Evolutionary conservation across 2,888 invertebrate species (phyloP).

Genomic region (Ormyrus thymus): DNA sequence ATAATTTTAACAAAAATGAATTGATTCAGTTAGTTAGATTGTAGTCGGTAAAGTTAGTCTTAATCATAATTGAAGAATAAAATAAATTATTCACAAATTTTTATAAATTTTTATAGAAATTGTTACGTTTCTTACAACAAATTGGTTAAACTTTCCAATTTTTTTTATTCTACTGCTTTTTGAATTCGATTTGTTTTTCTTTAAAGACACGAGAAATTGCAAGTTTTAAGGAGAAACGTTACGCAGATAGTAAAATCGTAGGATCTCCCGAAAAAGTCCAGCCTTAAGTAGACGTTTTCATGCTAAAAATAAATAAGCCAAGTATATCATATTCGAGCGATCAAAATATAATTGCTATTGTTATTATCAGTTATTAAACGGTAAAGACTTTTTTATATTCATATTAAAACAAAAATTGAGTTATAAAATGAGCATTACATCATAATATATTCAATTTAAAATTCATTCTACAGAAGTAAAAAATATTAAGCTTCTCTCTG

Average conservation of each 20-base stretch:
- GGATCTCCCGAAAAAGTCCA: background rate
- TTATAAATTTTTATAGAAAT: constrained; percentile 1
- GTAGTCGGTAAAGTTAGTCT: background rate
- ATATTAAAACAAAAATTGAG: too few relatives aligned
- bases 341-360: too few relatives aligned
- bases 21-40: constrained; percentile 7
- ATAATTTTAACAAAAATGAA: constrained; percentile 29
- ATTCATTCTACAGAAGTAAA: too few relatives aligned
- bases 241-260: constrained; percentile 6
- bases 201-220: background rate
- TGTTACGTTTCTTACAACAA: constrained; percentile 11
- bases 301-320: constrained; percentile 27
- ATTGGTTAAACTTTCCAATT: background rate
- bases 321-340: too few relatives aligned
- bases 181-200: background rate
- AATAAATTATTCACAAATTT: constrained; percentile 27
- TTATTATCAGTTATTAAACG: too few relatives aligned
- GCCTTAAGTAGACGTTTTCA: background rate
- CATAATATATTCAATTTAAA: too few relatives aligned
- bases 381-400: too few relatives aligned
- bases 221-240: constrained; percentile 10
- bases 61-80: background rate
- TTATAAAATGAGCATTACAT: too few relatives aligned
- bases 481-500: too few relatives aligned
- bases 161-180: background rate